phyloP scores from a whole-genome alignment of 1,140 invertebrate genomes.

The Wasmannia auropunctata region DNA sequence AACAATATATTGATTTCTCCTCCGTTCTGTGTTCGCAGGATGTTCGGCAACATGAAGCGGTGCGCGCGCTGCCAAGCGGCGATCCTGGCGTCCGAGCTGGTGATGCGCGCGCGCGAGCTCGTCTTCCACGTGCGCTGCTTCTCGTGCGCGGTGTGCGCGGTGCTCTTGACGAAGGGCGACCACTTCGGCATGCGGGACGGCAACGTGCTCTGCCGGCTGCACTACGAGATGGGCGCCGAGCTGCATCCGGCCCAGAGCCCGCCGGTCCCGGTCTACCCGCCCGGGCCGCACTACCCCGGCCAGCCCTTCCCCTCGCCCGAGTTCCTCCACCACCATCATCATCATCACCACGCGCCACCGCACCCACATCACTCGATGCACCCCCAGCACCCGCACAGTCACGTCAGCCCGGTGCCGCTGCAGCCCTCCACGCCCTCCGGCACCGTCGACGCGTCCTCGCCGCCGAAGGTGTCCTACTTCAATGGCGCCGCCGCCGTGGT shows the following conservation, averaged over 20 bases:
- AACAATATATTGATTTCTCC: slow-evolving; percentile 33
- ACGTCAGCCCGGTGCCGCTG: slow-evolving; percentile 82
- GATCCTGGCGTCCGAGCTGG: slow-evolving; percentile 97
- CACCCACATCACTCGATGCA: slow-evolving; percentile 84
- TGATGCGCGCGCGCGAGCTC: slow-evolving; percentile 96
- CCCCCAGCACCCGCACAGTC: slow-evolving; percentile 83
- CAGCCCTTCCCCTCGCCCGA: slow-evolving; percentile 86
- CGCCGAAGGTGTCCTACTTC: slow-evolving; percentile 88
- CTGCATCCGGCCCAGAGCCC: slow-evolving; percentile 88
- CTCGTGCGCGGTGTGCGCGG: slow-evolving; percentile 95
- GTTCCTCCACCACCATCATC: slow-evolving; percentile 84
- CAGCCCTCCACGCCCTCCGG: slow-evolving; percentile 80
- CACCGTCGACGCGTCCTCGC: slow-evolving; percentile 78
- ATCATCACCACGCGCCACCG: slow-evolving; percentile 81
- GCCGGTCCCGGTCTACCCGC: slow-evolving; percentile 84
- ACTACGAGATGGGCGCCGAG: slow-evolving; percentile 92
- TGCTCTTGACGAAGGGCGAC: slow-evolving; percentile 94
- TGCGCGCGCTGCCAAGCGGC: slow-evolving; percentile 95
- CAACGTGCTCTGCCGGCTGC: slow-evolving; percentile 92
- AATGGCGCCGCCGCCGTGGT: slow-evolving; percentile 87
- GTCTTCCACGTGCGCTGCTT: slow-evolving; percentile 98
- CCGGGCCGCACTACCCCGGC: slow-evolving; percentile 86
- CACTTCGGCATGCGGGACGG: slow-evolving; percentile 96
- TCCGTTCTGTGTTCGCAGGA: slow-evolving; percentile 86
- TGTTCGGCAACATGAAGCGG: slow-evolving; percentile 91